Conservation (phyloP, 2,888 invertebrate species). For the Pyrocoelia pectoralis region DNA sequence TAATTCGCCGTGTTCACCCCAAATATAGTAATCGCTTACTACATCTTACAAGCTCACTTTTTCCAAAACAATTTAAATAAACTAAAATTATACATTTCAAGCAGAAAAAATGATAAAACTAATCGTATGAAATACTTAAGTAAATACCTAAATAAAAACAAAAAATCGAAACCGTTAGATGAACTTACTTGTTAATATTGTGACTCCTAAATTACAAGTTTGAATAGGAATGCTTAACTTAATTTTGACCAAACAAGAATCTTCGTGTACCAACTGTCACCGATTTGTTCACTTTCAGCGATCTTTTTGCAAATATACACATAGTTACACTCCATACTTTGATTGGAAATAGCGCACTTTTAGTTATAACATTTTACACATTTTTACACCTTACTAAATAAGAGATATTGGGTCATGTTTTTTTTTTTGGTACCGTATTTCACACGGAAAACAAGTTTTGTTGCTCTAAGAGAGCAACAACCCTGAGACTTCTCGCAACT, state of each 20-base stretch:
- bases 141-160: conserved; percentile 8
- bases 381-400: conserved; percentile 12
- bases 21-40: conserved; percentile 1
- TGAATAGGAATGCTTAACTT: conserved; percentile 14
- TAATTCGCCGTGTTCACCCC: conserved; percentile 6
- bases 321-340: conserved; percentile 24
- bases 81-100: too few relatives aligned
- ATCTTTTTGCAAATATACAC: conserved; percentile 27
- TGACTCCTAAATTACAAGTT: conserved; percentile 13
- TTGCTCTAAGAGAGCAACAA: conserved; percentile 50
- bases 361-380: background rate
- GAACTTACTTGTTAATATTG: conserved; percentile 22
- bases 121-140: background rate
- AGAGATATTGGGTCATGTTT: conserved; percentile 26
- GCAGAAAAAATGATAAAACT: too few relatives aligned
- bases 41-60: background rate
- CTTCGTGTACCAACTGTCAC: conserved; percentile 26
- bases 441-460: conserved; percentile 38
- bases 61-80: too few relatives aligned
- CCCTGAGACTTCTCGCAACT: conserved; percentile 48
- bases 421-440: conserved; percentile 32
- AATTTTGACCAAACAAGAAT: conserved; percentile 26
- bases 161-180: conserved; percentile 15
- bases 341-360: background rate
- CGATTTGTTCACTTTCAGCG: conserved; percentile 25